Conservation (phyloP, 1,140 invertebrate species). For the Drosophila persimilis region DNA sequence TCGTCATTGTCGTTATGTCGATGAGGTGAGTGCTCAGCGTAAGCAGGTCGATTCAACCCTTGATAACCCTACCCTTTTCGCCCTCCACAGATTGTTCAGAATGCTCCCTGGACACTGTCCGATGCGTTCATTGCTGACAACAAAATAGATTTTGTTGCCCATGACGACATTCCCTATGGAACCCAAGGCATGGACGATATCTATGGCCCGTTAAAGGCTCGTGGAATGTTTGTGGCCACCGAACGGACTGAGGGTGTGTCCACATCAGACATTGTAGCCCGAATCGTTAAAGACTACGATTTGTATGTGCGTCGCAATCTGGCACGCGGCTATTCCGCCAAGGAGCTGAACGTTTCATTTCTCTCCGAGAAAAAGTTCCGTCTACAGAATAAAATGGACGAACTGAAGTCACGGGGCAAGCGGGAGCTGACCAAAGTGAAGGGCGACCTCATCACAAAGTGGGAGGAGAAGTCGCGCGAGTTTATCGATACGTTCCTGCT, state of each 20-base stretch:
- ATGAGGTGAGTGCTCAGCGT: slow-evolving; percentile 87
- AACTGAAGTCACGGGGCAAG: slow-evolving; percentile 95
- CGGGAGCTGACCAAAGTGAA: slow-evolving; percentile 93
- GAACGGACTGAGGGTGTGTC: slow-evolving; percentile 98
- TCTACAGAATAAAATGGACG: slow-evolving; percentile 97
- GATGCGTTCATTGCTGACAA: slow-evolving; percentile 96
- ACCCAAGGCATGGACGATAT: slow-evolving; percentile 94
- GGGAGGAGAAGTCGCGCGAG: slow-evolving; percentile 98
- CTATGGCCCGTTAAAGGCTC: slow-evolving; percentile 94
- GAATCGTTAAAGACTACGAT: slow-evolving; percentile 99
- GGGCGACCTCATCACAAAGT: slow-evolving; percentile 96
- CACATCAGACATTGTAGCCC: slow-evolving; percentile 98
- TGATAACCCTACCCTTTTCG: not conserved
- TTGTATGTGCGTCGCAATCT: slow-evolving; percentile 98
- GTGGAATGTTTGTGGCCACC: slow-evolving; percentile 99
- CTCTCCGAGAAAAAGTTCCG: slow-evolving; percentile 97
- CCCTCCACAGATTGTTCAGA: slow-evolving; percentile 88
- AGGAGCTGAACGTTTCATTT: slow-evolving; percentile 99
- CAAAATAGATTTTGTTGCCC: slow-evolving; percentile 99
- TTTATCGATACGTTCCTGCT: slow-evolving; percentile 97
- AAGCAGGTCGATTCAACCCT: not conserved
- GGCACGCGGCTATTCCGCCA: slow-evolving; percentile 98
- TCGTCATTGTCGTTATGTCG: slow-evolving; percentile 99
- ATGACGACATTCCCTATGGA: slow-evolving; percentile 98
- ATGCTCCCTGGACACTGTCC: slow-evolving; percentile 98